Base-by-base conservation (phyloP, 2,797 vertebrate species). In the Clarias fuscus region DNA sequence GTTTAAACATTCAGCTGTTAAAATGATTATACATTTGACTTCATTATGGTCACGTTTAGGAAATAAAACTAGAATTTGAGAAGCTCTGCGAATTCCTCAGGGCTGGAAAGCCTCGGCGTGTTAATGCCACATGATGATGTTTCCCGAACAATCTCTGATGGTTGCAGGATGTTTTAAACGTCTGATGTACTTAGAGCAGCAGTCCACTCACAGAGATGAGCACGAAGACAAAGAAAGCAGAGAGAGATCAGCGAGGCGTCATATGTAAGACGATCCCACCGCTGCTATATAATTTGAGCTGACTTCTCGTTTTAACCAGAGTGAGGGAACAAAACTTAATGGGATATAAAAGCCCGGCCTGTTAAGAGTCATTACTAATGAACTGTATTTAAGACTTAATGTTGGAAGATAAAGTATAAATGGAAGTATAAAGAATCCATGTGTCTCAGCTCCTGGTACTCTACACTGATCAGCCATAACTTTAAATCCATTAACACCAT, bases 201-300 rank as follows among this genome's bases (percentile, higher is more conserved):
- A 15, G 58, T n/a, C 33, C 58, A 13, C 20, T 20, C 2, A 73
- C 71, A 24, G 43, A 58, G 73, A 58, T 18, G 40, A 58, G 27
- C 17, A 17, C 17, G 10, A 7, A 76, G 43, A 20, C 17, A 20
- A 22, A 78, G 53, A 59, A 10, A 30, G 75, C 27, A 0, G n/a
- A 14, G 27, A 14, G 27, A 14, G 27, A 33, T 33, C 8, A 33
- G 53, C 27, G 4, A 20, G 75, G 56, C 75, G 1, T 78, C 17
- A 3, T 13, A n/a, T 40, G 20, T 40, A 33, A 33, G 58, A 79
- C 20, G 73, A 30, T 76, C 73, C 17, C 73, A 17, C 3, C 18
- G 7, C n/a, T 58, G 73, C n/a, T 30, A 27, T 58, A 76, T 76
- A 76, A 76, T 62, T 62, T 37, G 20, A 24, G 76, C 76, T 79